Evolutionary conservation across 2,797 vertebrate genomes (phyloP), one percentile per base, ranked within the genome.

Genomic region (Oreonectes daqikongensis): DNA sequence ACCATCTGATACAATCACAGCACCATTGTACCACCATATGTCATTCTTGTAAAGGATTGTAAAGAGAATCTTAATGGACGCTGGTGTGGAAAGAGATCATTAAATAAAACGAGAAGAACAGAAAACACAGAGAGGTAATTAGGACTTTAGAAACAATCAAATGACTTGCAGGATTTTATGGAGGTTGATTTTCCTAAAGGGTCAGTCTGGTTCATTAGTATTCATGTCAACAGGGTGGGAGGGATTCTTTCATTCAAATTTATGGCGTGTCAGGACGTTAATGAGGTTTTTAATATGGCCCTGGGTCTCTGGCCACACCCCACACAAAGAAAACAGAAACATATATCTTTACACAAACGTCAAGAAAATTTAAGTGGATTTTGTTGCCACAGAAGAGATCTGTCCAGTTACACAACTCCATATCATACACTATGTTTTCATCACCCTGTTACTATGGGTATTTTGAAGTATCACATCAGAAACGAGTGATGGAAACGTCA

Each of bases 181-280:
- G 46, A 63, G 50, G 46, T 44, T 15, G 46, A 50, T 60, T 64
- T 73, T n/a, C n/a, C 26, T 28, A 10, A 42, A 12, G 48, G 9
- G 26, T 63, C 77, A 59, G 38, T 17, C 18, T 24, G 24, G 22
- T 60, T 67, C 6, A 67, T 73, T 73, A 59, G 70, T 61, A 73
- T 73, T 79, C 77, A 60, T 52, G 77, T 38, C 40, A 52, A 60
- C 14, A 17, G 40, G 55, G 35, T 68, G 55, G 17, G 12, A 15
- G 22, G 59, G 55, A 57, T 18, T 59, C 55, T 20, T 53, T 75
- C 50, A 52, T 46, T 78, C 76, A 81, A 44, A 75, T 67, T 72
- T 40, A 82, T 68, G 55, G 28, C 5, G 24, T 32, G 30, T 53
- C 22, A 44, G 57, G 32, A 28, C 60, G 50, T 53, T 53, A 74